These are phyloP conservation scores for Eupsilia transversa DNA, from an alignment of 2,888 invertebrate species.

Conservation along the genomic window DNA sequence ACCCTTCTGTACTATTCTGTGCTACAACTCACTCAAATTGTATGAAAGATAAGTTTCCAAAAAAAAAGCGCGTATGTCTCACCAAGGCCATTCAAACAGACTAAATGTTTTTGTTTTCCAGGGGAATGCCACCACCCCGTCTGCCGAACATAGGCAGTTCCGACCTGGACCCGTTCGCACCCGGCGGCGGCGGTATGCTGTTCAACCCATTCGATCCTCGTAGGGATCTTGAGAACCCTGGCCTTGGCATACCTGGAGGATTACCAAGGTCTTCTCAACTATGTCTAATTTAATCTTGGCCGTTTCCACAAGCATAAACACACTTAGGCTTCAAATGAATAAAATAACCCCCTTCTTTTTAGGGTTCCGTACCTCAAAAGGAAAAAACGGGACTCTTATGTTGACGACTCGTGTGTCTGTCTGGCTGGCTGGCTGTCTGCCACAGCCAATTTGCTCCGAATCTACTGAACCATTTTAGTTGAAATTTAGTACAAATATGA, in stretches of 20 bases:
- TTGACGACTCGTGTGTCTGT: too few relatives aligned
- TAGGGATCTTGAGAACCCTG: constrained; percentile 86
- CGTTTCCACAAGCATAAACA: neutral
- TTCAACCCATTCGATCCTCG: constrained; percentile 92
- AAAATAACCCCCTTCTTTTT: neutral
- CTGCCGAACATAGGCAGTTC: constrained; percentile 92
- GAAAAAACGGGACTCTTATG: too few relatives aligned
- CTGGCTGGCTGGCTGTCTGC: too few relatives aligned
- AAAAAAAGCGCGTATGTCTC: neutral
- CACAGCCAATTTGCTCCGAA: too few relatives aligned
- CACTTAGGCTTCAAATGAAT: neutral
- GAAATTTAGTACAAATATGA: too few relatives aligned
- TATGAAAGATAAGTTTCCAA: neutral
- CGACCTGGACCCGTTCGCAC: constrained; percentile 94
- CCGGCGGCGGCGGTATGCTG: constrained; percentile 93
- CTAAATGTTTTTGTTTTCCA: constrained; percentile 62
- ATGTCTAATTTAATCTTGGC: neutral
- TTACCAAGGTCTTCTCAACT: constrained; percentile 87
- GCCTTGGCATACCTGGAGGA: constrained; percentile 90
- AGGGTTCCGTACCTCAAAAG: too few relatives aligned
- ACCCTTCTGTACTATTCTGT: too few relatives aligned
- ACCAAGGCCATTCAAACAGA: neutral
- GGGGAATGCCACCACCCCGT: constrained; percentile 81
- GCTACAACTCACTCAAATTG: too few relatives aligned
- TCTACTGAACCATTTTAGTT: too few relatives aligned